phyloP scores from a whole-genome alignment of 1,140 invertebrate species.

The Eupeodes corollae region DNA sequence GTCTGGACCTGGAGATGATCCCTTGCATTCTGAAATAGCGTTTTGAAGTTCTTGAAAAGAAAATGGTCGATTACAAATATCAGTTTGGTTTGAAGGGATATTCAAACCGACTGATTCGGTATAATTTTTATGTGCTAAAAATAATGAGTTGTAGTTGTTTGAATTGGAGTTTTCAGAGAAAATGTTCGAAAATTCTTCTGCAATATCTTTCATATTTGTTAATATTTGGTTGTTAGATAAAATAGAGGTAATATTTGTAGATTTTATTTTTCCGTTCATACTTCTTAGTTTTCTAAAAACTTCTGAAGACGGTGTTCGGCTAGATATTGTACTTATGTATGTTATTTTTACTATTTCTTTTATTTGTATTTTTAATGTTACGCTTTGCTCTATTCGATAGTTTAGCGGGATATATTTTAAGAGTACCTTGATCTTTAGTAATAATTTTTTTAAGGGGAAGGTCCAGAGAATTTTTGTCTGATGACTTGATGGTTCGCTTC shows the following conservation, averaged over 20 bases:
- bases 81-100: neutral
- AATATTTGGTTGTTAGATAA: neutral
- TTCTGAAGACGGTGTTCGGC: neutral
- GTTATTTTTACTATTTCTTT: neutral
- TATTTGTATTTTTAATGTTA: no score
- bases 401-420: no score
- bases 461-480: no score
- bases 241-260: neutral
- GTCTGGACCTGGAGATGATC: constrained; percentile 10
- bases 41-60: neutral
- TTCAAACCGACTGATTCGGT: neutral
- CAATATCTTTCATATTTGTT: neutral
- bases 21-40: neutral
- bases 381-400: no score
- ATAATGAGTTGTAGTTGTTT: neutral
- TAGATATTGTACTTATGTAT: neutral
- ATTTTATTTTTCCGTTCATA: neutral
- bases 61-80: neutral
- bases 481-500: no score
- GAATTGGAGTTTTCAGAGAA: neutral
- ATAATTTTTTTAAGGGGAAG: no score
- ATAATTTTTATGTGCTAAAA: neutral
- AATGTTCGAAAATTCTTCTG: neutral
- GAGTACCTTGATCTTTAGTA: no score
- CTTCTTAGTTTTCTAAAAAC: neutral